Base-by-base conservation (phyloP, 2,888 invertebrate species). In the Artemia sinica region DNA sequence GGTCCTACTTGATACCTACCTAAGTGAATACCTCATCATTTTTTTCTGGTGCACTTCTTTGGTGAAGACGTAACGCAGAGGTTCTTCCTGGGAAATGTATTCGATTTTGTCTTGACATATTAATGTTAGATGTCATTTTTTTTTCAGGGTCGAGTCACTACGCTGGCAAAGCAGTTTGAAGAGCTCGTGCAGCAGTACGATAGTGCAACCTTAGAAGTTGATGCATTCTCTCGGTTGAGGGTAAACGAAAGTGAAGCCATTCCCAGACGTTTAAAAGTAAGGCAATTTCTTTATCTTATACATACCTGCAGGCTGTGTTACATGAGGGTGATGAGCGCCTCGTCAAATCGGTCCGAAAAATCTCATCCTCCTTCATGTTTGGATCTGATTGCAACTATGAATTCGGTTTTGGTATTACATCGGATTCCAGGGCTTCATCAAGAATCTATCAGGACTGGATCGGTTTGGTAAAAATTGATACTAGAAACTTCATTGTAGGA, bases 151-250 rank as follows among this genome's bases (percentile, higher is more conserved):
- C 81, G 87, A 67, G 87, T 91, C 1, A 91, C 93, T 74, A 87
- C 87, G 1, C 80, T 95, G 41, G 84, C 89, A 41, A 94, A 95
- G 78, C 93, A 92, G 76, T 82, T 89, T 72, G 86, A 88, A 74
- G 91, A 91, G 76, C 79, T 91, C 14, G 86, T 86, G 75, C 91
- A 93, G 72, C 93, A 95, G 77, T 85, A 89, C 68, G 96, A 98
- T 75, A 90, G 92, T 76, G 86, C 89, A 9, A 84, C 86, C 73
- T 82, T 96, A 69, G 96, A 98, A 75, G 79, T 89, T 72, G 89
- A 90, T 50, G 95, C 95, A 0, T 96, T 95, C 77, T 86, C 87
- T 75, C 89, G 90, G 78, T 81, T 97, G 63, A 86, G 90, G 72
- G 86, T 88, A 69, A 91, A 93, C 77, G 96, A 97, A 79, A 85